These are phyloP conservation scores for Malurus elegans DNA, from an alignment of 2,113 vertebrate species.

Conservation along the genomic window DNA sequence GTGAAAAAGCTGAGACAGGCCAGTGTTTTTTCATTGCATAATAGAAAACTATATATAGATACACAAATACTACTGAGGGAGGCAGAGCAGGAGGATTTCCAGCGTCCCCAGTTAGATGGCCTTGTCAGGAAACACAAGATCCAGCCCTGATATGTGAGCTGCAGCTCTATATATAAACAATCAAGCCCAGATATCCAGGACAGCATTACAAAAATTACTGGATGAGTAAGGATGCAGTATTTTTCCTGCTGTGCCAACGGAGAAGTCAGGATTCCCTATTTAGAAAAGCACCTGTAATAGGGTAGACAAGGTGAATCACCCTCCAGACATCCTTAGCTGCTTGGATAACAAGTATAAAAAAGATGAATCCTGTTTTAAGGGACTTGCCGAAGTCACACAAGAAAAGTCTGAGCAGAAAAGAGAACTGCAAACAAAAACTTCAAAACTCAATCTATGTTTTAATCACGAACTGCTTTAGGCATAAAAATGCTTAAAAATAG, in stretches of 20 bases:
- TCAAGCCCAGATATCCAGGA: not conserved
- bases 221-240: not conserved
- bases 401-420: not conserved
- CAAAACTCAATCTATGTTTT: not conserved
- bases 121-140: not conserved
- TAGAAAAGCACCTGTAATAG: not conserved
- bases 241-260: not conserved
- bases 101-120: not conserved
- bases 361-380: not conserved
- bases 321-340: not conserved
- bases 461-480: not conserved
- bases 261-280: not conserved
- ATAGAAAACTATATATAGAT: not conserved
- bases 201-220: not conserved
- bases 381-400: not conserved
- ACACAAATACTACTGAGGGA: not conserved
- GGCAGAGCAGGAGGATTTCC: not conserved
- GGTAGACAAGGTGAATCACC: not conserved
- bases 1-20: not conserved
- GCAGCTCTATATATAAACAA: not conserved
- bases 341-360: not conserved
- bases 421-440: not conserved
- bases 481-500: not conserved
- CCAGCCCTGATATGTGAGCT: not conserved
- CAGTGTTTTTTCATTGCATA: fast-evolving